Evolutionary conservation across 2,888 invertebrate genomes (phyloP).

Genomic region (Latrodectus hesperus): DNA sequence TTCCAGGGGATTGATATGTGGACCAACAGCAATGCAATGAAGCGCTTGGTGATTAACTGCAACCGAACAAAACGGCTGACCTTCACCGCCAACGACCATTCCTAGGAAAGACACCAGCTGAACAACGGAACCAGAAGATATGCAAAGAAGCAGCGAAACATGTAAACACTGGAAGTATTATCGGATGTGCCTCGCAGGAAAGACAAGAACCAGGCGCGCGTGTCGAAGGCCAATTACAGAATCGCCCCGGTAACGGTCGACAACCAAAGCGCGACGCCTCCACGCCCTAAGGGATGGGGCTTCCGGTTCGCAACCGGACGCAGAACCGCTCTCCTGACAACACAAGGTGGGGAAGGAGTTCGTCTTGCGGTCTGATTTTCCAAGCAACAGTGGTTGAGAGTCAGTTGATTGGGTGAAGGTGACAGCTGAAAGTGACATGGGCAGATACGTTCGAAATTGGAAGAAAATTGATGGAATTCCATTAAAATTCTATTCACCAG

Average conservation of each 20-base stretch:
- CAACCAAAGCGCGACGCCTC: conserved; percentile 32
- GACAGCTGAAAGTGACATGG: no score
- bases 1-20: no score
- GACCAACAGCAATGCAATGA: no score
- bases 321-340: conserved; percentile 24
- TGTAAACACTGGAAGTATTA: not conserved
- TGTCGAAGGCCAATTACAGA: conserved; percentile 27
- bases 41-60: not conserved
- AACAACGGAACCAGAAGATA: not conserved
- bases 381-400: no score
- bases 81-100: not conserved
- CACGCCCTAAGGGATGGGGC: conserved; percentile 7
- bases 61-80: not conserved
- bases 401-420: no score
- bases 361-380: no score
- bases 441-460: no score
- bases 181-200: not conserved
- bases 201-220: conserved; percentile 7
- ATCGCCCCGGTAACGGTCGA: conserved; percentile 29
- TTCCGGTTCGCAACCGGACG: conserved; percentile 37
- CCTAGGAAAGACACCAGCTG: not conserved
- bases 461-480: no score
- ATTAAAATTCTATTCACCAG: no score
- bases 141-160: not conserved
- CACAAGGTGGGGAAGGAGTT: not conserved